phyloP scores from a whole-genome alignment of 2,888 invertebrate species.

The Mimas tiliae region DNA sequence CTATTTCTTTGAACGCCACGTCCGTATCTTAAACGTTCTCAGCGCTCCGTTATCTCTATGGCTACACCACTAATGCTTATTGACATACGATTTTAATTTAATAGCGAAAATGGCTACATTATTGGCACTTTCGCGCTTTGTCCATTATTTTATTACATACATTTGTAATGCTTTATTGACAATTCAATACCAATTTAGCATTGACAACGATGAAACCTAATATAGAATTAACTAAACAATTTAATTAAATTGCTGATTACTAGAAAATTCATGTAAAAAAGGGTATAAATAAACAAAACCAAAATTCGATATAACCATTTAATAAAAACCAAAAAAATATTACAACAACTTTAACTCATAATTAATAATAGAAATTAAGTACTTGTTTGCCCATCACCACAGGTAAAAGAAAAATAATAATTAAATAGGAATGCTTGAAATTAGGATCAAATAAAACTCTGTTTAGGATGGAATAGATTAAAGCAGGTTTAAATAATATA shows the following conservation, averaged over 20 bases:
- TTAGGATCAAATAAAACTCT: slow-evolving; percentile 28
- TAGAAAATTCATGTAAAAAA: slow-evolving; percentile 36
- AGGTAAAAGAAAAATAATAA: slow-evolving; percentile 31
- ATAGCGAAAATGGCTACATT: slow-evolving; percentile 64
- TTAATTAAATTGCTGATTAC: slow-evolving; percentile 28
- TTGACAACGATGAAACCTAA: neutral
- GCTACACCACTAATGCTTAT: slow-evolving; percentile 40
- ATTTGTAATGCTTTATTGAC: slow-evolving; percentile 43
- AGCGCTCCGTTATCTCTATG: slow-evolving; percentile 30
- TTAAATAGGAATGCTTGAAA: slow-evolving; percentile 43
- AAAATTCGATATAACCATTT: slow-evolving; percentile 72
- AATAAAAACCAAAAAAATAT: slow-evolving; percentile 73
- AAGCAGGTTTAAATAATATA: slow-evolving; percentile 21
- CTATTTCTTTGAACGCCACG: slow-evolving; percentile 40
- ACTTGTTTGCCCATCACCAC: slow-evolving; percentile 70
- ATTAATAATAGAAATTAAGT: slow-evolving; percentile 64
- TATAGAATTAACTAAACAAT: too few relatives aligned
- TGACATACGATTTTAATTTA: slow-evolving; percentile 59
- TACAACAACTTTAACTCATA: slow-evolving; percentile 62
- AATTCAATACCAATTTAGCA: slow-evolving; percentile 30
- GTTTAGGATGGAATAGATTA: slow-evolving; percentile 22
- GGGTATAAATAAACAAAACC: slow-evolving; percentile 55
- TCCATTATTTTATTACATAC: slow-evolving; percentile 32
- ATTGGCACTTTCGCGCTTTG: slow-evolving; percentile 62
- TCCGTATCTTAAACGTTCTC: slow-evolving; percentile 57